A percentile compares a stretch with the other conserved stretches of the same genome.
phyloP scores from a whole-genome alignment of 2,113 vertebrate genomes.

The Fulmarus glacialis region DNA sequence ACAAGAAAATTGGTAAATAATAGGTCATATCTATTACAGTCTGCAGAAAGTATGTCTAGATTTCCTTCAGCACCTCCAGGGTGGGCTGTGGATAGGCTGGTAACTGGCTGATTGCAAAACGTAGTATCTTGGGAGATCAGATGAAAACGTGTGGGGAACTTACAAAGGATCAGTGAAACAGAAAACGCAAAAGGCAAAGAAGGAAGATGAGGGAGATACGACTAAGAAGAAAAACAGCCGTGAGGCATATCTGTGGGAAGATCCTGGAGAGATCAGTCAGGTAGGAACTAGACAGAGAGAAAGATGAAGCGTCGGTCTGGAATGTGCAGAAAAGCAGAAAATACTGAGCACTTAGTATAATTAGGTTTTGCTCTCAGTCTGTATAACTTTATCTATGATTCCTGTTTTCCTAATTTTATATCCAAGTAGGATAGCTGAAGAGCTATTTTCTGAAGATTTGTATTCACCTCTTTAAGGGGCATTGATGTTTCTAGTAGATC shows the following conservation, averaged over 20 bases:
- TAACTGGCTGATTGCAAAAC: constrained; percentile 17
- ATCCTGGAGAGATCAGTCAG: constrained; percentile 21
- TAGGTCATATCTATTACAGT: not conserved
- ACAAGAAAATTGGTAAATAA: constrained; percentile 8
- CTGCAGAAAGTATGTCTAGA: not conserved
- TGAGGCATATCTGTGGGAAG: constrained; percentile 36
- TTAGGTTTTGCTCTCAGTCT: not conserved
- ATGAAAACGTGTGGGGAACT: not conserved
- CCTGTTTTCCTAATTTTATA: not conserved
- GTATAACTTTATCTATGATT: not conserved
- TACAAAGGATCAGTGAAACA: not conserved
- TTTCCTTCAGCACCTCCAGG: constrained; percentile 47
- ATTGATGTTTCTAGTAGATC: not conserved
- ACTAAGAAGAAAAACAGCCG: constrained; percentile 3
- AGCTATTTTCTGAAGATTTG: not conserved
- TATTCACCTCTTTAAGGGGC: not conserved
- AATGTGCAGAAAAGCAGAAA: constrained; percentile 57
- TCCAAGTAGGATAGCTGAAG: not conserved
- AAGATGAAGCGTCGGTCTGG: constrained; percentile 18
- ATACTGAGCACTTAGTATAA: not conserved
- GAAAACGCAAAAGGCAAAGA: not conserved
- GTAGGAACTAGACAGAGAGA: constrained; percentile 27
- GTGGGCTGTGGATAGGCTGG: constrained; percentile 35
- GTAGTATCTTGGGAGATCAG: constrained; percentile 8
- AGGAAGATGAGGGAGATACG: constrained; percentile 35